phyloP scores from a whole-genome alignment of 2,797 vertebrate species.

The Chelonia mydas region DNA sequence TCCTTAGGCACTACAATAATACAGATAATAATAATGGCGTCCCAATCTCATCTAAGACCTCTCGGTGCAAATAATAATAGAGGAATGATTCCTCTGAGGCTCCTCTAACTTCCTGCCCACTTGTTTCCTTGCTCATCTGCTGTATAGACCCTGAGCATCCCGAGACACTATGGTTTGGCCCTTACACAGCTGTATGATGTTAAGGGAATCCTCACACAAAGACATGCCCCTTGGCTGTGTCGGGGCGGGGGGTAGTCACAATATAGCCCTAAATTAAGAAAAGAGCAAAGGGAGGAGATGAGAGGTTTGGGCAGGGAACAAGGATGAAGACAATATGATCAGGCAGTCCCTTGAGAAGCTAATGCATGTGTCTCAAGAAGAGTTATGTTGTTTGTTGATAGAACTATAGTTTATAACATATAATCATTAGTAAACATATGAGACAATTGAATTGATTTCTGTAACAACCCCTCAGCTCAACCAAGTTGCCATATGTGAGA shows the following conservation, averaged over 20 bases:
- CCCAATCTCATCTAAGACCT: background rate
- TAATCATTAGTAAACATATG: background rate
- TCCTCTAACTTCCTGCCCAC: background rate
- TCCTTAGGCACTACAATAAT: background rate
- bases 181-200: background rate
- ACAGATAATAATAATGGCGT: background rate
- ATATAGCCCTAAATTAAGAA: background rate
- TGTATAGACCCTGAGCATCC: background rate
- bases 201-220: background rate
- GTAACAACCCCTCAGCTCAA: constrained; percentile 1
- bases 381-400: background rate
- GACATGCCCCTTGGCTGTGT: background rate
- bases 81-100: background rate
- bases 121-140: background rate
- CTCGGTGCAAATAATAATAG: background rate
- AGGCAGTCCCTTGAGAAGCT: background rate
- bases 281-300: background rate
- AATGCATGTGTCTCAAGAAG: background rate
- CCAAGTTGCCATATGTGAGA: background rate
- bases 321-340: background rate
- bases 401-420: background rate
- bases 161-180: background rate
- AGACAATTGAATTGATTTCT: background rate
- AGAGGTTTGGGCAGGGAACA: background rate
- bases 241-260: background rate